phyloP scores from a whole-genome alignment of 2,797 vertebrate species.

The Lophotriccus pileatus region DNA sequence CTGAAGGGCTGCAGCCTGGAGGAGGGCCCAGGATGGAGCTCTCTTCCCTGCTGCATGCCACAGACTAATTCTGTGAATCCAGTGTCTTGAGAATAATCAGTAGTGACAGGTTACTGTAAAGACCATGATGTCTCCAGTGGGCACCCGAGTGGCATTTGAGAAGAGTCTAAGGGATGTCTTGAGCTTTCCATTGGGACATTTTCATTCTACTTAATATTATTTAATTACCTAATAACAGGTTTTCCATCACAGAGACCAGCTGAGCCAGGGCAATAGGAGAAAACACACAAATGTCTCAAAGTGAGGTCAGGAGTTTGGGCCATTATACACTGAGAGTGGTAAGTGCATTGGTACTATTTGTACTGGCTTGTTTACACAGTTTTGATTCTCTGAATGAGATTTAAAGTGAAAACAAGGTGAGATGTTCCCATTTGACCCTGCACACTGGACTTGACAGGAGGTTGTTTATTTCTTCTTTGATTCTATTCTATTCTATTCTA shows the following conservation, averaged over 20 bases:
- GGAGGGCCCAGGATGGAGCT: background rate
- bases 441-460: background rate
- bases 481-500: background rate
- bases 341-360: background rate
- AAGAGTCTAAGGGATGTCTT: background rate
- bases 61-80: background rate
- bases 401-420: background rate
- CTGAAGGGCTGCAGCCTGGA: background rate
- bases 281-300: background rate
- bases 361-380: background rate
- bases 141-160: background rate
- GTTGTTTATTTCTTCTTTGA: background rate
- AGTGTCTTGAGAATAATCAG: background rate
- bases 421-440: background rate
- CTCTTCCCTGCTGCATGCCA: background rate
- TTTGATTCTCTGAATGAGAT: background rate
- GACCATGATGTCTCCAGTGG: accelerated
- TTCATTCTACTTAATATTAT: background rate
- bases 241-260: background rate
- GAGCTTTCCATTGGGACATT: background rate
- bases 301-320: background rate
- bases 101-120: background rate
- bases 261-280: background rate
- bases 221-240: background rate
- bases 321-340: background rate